Evolutionary conservation across 2,797 vertebrate species (phyloP).

Genomic region (Sebastes cheni): DNA sequence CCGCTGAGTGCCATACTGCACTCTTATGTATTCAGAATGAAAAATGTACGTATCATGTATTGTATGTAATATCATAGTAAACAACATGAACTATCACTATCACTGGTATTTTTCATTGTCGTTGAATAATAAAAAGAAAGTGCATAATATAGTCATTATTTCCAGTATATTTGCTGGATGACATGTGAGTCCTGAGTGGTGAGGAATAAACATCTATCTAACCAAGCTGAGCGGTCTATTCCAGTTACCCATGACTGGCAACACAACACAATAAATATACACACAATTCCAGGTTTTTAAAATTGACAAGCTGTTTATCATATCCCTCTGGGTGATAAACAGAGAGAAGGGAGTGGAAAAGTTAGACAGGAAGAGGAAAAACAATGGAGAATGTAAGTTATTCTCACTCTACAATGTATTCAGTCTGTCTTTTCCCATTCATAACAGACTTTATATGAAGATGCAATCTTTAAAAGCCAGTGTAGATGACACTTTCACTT

Average conservation of each 20-base stretch:
- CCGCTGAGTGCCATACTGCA: not conserved
- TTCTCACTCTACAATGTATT: not conserved
- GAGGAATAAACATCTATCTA: not conserved
- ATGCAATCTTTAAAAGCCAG: not conserved
- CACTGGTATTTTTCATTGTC: no score
- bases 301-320: slow-evolving; percentile 42
- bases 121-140: no score
- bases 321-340: not conserved
- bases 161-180: no score
- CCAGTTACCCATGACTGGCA: not conserved
- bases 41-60: not conserved
- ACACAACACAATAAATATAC: slow-evolving; percentile 33
- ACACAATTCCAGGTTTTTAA: slow-evolving; percentile 8
- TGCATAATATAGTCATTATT: no score
- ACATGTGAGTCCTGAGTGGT: no score
- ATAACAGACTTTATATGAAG: not conserved
- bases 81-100: not conserved
- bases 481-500: not conserved
- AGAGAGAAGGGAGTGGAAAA: not conserved
- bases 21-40: slow-evolving; percentile 2
- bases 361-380: not conserved
- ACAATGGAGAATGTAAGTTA: not conserved
- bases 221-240: not conserved
- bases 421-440: not conserved
- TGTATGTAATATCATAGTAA: not conserved